These are phyloP conservation scores for Prunella strophiata DNA, from an alignment of 2,797 vertebrate species.

Conservation along the genomic window DNA sequence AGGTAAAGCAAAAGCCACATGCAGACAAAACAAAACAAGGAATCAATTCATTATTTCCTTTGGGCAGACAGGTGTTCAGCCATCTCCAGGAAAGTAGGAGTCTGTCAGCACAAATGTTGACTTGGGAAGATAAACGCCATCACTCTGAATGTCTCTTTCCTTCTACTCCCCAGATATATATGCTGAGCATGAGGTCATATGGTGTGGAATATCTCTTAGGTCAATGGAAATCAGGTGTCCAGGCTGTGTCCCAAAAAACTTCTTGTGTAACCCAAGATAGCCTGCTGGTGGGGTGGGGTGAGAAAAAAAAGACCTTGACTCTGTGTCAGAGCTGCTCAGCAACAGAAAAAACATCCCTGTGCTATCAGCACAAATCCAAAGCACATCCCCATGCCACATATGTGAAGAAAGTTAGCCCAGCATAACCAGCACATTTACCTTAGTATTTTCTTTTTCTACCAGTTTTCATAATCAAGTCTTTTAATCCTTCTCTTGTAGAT, in stretches of 20 bases:
- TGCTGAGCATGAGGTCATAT: not conserved
- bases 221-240: too few species aligned
- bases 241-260: not conserved
- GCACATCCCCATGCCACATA: not conserved
- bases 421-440: not conserved
- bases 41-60: not conserved
- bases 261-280: too few species aligned
- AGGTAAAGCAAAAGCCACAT: not conserved
- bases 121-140: not conserved
- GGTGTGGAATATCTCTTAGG: not conserved
- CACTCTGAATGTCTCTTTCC: not conserved
- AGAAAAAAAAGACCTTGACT: not conserved
- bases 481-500: not conserved
- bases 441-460: not conserved
- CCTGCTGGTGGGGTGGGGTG: not conserved
- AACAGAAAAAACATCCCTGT: not conserved
- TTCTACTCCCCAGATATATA: not conserved
- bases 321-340: not conserved
- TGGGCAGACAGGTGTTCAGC: not conserved
- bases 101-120: fast-evolving
- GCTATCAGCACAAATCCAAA: not conserved
- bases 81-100: not conserved
- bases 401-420: not conserved
- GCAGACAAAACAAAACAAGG: not conserved
- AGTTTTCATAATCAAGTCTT: not conserved